Evolutionary conservation across 2,113 vertebrate species (phyloP).

Genomic region (Bothrops jararaca): DNA sequence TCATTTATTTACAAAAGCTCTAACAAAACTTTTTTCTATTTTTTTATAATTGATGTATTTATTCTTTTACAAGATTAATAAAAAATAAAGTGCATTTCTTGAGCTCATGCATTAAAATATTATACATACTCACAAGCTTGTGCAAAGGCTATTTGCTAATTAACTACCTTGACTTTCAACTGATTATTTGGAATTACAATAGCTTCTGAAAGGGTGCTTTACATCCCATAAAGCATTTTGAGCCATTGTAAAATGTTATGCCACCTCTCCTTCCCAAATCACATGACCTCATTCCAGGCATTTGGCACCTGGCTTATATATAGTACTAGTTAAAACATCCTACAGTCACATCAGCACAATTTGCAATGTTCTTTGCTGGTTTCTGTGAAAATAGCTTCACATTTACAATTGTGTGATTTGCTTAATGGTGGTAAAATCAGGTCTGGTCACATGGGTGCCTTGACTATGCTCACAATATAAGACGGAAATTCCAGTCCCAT

Average conservation of each 20-base stretch:
- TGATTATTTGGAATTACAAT: background rate
- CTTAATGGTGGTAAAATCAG: too few species aligned
- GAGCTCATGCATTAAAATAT: conserved; percentile 46
- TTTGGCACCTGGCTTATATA: background rate
- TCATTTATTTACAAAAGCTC: conserved; percentile 47
- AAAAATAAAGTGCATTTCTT: conserved; percentile 52
- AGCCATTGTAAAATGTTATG: background rate
- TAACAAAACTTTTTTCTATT: conserved; percentile 24
- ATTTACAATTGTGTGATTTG: too few species aligned
- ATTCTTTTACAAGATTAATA: conserved; percentile 50
- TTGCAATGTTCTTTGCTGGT: too few species aligned
- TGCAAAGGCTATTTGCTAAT: conserved; percentile 40
- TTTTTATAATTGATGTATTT: conserved; percentile 34
- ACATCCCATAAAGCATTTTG: background rate
- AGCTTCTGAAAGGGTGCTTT: background rate
- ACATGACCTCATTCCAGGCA: background rate
- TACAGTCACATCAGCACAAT: too few species aligned
- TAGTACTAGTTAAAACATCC: background rate
- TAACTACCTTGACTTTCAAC: too few species aligned
- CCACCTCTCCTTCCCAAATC: background rate
- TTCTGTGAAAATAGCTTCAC: background rate
- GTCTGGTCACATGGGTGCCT: background rate
- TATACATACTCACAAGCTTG: conserved; percentile 39
- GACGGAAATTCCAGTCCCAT: too few species aligned
- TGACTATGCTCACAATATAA: background rate